A percentile compares a stretch with the other conserved stretches of the same genome.
These are phyloP conservation scores for Heliconius sara DNA, from an alignment of 2,888 invertebrate genomes.

Conservation along the genomic window DNA sequence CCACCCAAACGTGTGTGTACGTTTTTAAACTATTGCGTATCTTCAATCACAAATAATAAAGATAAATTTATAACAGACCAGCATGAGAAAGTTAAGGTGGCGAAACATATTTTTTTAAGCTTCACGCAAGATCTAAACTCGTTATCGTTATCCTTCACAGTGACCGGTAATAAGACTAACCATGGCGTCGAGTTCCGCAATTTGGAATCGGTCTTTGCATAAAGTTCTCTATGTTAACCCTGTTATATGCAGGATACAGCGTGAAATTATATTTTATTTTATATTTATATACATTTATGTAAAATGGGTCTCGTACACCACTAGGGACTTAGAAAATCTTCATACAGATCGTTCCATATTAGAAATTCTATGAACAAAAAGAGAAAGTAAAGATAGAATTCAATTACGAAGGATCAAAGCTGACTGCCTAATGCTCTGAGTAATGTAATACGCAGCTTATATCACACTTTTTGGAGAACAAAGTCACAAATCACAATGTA, in stretches of 20 bases:
- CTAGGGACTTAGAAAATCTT: neutral
- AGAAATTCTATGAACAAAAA: constrained; percentile 11
- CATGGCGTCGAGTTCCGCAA: neutral
- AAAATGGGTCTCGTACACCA: neutral
- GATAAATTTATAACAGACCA: too few species aligned
- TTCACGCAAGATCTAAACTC: too few species aligned
- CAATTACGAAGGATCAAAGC: constrained; percentile 26
- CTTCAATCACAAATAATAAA: too few species aligned
- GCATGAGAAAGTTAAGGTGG: too few species aligned
- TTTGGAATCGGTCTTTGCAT: neutral
- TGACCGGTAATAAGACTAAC: too few species aligned
- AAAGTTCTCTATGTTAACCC: too few species aligned
- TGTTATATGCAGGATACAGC: neutral
- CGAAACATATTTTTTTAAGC: too few species aligned
- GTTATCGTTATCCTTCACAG: too few species aligned
- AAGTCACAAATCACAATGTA: neutral
- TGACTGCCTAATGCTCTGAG: constrained; percentile 9
- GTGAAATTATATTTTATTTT: neutral
- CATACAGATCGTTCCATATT: neutral
- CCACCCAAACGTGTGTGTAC: too few species aligned
- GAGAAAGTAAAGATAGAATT: constrained; percentile 14
- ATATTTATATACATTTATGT: neutral
- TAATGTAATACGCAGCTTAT: constrained; percentile 4
- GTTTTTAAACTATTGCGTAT: too few species aligned
- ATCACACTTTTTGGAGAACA: constrained; percentile 13